A percentile compares a stretch with the other conserved stretches of the same genome.
These are phyloP conservation scores for Huso huso DNA, from an alignment of 2,797 vertebrate species.

Conservation along the genomic window DNA sequence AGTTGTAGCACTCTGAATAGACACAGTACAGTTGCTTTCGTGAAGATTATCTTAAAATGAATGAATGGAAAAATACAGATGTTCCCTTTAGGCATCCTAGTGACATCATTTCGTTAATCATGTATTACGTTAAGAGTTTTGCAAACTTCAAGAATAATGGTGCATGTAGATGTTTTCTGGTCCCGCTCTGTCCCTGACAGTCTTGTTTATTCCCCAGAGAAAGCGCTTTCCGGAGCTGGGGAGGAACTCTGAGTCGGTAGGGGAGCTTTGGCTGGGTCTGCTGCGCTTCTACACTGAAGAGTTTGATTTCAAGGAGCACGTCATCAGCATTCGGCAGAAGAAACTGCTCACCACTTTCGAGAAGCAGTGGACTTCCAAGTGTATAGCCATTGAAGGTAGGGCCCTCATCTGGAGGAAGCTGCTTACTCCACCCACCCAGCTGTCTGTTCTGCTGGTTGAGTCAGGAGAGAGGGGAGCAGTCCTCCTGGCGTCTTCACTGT, in stretches of 20 bases:
- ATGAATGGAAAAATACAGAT: too few species aligned
- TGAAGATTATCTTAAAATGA: too few species aligned
- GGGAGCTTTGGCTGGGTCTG: constrained; percentile 91
- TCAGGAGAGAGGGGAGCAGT: background rate
- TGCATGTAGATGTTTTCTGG: background rate
- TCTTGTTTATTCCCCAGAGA: constrained; percentile 43
- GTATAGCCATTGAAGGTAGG: constrained; percentile 94
- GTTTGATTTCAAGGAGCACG: constrained; percentile 95
- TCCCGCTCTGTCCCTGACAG: background rate
- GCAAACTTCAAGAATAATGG: too few species aligned
- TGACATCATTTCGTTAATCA: too few species aligned
- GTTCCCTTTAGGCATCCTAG: too few species aligned
- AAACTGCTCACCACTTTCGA: constrained; percentile 93
- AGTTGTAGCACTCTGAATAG: too few species aligned
- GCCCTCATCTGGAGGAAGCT: background rate
- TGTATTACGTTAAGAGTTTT: too few species aligned
- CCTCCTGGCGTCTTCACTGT: too few species aligned
- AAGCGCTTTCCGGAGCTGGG: constrained; percentile 69
- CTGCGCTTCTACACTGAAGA: constrained; percentile 95
- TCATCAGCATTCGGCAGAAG: constrained; percentile 93
- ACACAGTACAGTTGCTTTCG: too few species aligned
- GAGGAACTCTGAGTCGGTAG: constrained; percentile 82
- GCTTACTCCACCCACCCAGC: too few species aligned
- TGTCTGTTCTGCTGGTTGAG: background rate
- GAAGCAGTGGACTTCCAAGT: constrained; percentile 98